Base-by-base conservation (phyloP, 2,797 vertebrate genomes). In the Nannoperca australis region DNA sequence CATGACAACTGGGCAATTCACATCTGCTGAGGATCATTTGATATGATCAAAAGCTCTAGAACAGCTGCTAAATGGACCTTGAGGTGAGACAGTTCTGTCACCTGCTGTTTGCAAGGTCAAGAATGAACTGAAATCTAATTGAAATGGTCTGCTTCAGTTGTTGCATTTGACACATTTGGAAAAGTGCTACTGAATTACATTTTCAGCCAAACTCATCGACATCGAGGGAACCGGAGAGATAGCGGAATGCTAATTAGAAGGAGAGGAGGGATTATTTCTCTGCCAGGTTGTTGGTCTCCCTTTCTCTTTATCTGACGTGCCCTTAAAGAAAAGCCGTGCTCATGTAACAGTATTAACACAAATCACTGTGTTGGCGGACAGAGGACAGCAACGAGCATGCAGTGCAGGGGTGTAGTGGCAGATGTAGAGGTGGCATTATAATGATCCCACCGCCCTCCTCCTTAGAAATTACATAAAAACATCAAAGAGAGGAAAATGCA, bases 351-450 rank as follows among this genome's bases (percentile, higher is more conserved):
- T 18, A 77, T 87, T 77, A 75, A 63, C 20, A 44, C 12, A 72
- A 76, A 62, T 45, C 70, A 56, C 1, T 9, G 84, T 81, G 85
- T 81, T 78, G 79, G 86, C 63, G 44, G 72, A 69, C 62, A 58
- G 74, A 78, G 55, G 74, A 87, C 81, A 70, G n/a, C 75, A 44
- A 0, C 45, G 42, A 88, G 72, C 50, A 1, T n/a, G 59, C 68
- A 54, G 61, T 71, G 75, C 71, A 76, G 62, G 71, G 81, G 73
- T 68, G 81, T 70, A 64, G 70, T 64, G 73, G 83, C 83, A 90
- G 71, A 77, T 81, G 82, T 65, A 83, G 73, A 83, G 74, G 82
- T 79, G 84, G 76, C 76, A 81, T 81, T 36, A 53, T 54, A 54
- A 69, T 47, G 62, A 87, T 73, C 66, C 20, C 59, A 50, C 59